Base-by-base conservation (phyloP, 2,888 invertebrate species). In the Nomada flava region DNA sequence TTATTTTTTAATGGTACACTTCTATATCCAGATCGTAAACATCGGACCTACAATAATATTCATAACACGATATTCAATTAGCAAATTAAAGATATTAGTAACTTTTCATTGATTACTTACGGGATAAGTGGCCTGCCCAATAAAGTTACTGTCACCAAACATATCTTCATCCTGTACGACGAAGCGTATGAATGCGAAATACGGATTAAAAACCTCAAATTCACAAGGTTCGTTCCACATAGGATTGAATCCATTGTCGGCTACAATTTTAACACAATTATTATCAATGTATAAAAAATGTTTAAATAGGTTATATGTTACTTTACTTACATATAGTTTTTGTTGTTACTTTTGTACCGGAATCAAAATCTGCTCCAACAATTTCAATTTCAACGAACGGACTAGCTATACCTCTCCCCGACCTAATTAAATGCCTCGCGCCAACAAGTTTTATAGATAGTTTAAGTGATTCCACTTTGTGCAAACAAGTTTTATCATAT, bases 91-190 rank as follows among this genome's bases (percentile, higher is more conserved):
- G 71, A 68, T 52, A 20, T 29, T 47, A 23, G 15, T 3, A 15
- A 63, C 26, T 15, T 63, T 18, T 36, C n/a, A 52, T 59, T 92
- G 87, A 82, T 92, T 92, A 92, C 94, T 94, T 88, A 98, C 95
- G 0, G 99, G 98, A 94, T 96, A 98, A 15, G 98, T 98, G 57
- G 98, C 98, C 94, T 99, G 99, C 0, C 99, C 99, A 82, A 99
- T 97, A 93, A 99, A 98, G 94, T 98, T 98, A 15, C 97, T 97
- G 91, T 99, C 99, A 0, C 98, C 98, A 94, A 99, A 99, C 95
- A 98, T 98, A 92, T 99, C 99, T 93, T 98, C 99, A 94, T 98
- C 98, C 94, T 98, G 97, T 0, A 98, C 97, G 57, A 97, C 95
- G 94, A 99, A 98, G 53, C 98, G 95, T 65, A 98, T 94, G 65